Evolutionary conservation across 2,113 vertebrate species (phyloP).

Genomic region (Proterorhinus semilunaris): DNA sequence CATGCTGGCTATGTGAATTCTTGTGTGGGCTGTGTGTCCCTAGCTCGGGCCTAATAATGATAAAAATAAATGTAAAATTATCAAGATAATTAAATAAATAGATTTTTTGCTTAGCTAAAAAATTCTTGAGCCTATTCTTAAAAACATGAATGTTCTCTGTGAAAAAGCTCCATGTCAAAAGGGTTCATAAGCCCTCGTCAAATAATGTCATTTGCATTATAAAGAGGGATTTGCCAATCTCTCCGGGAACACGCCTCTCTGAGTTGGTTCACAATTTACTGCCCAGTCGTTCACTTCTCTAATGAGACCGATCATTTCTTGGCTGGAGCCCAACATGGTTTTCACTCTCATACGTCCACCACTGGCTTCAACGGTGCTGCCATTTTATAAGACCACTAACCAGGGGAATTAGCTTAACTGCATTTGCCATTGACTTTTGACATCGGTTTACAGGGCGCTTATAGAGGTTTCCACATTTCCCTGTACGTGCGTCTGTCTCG

Average conservation of each 20-base stretch:
- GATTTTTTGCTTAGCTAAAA: too few species aligned
- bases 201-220: background rate
- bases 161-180: too few species aligned
- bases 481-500: slow-evolving; percentile 16
- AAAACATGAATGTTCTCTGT: too few species aligned
- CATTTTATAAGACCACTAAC: slow-evolving; percentile 56
- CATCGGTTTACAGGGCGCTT: slow-evolving; percentile 44
- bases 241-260: background rate
- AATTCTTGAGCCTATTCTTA: too few species aligned
- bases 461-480: slow-evolving; percentile 33
- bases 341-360: slow-evolving; percentile 36
- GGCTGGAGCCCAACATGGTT: slow-evolving; percentile 38
- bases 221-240: slow-evolving; percentile 2
- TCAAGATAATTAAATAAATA: too few species aligned
- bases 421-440: slow-evolving; percentile 50
- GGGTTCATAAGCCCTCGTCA: background rate
- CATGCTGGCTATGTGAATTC: too few species aligned
- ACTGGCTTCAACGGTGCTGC: slow-evolving; percentile 40
- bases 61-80: too few species aligned
- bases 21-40: too few species aligned
- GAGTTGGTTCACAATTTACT: slow-evolving; percentile 18
- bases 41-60: too few species aligned
- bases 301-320: slow-evolving; percentile 63
- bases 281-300: slow-evolving; percentile 27
- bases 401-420: slow-evolving; percentile 57